Percentiles rank a stretch among this genome's conserved stretches.
Conservation (phyloP, 2,113 vertebrate species). For the Takifugu bimaculatus region DNA sequence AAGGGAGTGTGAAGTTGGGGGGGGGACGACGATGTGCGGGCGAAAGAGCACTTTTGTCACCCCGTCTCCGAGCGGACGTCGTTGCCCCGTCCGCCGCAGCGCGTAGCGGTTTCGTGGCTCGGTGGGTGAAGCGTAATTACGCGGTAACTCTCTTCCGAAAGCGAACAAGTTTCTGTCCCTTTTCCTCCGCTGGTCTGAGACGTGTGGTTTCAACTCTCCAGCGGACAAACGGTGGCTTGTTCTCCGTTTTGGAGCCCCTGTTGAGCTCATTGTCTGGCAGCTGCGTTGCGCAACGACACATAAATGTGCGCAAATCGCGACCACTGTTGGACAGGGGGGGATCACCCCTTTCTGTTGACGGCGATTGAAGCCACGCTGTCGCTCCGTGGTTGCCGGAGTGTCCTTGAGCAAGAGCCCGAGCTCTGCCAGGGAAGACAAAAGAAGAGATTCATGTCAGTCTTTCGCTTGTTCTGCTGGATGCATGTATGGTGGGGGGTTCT, state of each 20-base stretch:
- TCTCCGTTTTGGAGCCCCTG: neutral
- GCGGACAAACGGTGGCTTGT: neutral
- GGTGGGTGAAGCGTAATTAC: neutral
- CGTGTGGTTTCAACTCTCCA: neutral
- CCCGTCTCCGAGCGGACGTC: conserved; percentile 28
- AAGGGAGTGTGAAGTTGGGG: neutral
- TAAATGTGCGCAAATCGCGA: conserved; percentile 2
- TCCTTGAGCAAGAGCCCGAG: conserved; percentile 17
- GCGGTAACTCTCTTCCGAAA: too few species aligned
- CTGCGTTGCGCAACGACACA: conserved; percentile 2
- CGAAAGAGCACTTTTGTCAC: conserved; percentile 1
- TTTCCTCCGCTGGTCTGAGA: neutral
- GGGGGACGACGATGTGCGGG: neutral
- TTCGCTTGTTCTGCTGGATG: too few species aligned
- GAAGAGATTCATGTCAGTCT: too few species aligned
- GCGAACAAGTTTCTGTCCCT: neutral
- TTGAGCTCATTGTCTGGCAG: neutral
- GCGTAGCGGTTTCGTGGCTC: neutral
- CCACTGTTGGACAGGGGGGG: neutral
- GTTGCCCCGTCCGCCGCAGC: conserved; percentile 12
- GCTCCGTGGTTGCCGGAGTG: conserved; percentile 20
- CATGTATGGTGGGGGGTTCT: too few species aligned
- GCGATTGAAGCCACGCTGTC: neutral
- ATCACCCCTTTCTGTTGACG: neutral
- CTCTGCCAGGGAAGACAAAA: too few species aligned